Percentiles rank a stretch among this genome's conserved stretches.
phyloP scores from a whole-genome alignment of 2,113 vertebrate species.

The Myanophis thanlyinensis region DNA sequence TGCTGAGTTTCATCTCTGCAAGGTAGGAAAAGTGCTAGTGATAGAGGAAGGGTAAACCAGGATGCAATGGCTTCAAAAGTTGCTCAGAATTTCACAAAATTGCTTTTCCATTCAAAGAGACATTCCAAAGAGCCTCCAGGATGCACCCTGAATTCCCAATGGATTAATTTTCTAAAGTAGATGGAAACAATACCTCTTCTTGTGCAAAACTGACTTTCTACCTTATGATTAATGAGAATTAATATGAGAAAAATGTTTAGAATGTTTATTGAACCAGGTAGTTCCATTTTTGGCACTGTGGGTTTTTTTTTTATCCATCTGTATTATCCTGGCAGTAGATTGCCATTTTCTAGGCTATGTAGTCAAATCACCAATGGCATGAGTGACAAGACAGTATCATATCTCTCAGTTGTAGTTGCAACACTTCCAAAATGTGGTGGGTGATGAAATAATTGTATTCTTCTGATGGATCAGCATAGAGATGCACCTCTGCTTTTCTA shows the following conservation, averaged over 20 bases:
- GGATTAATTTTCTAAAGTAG: not conserved
- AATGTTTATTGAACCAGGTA: constrained; percentile 26
- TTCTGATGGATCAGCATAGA: constrained; percentile 29
- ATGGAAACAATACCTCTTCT: not conserved
- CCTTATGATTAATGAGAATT: constrained; percentile 43
- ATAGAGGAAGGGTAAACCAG: not conserved
- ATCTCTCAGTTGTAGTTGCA: constrained; percentile 15
- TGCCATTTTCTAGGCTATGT: constrained; percentile 30
- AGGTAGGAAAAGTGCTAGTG: not conserved
- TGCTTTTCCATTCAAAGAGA: not conserved
- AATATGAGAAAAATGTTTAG: constrained; percentile 29
- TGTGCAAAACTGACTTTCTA: constrained; percentile 27
- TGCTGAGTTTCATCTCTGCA: too few species aligned
- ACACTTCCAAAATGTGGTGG: constrained; percentile 22
- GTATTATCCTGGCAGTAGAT: constrained; percentile 11
- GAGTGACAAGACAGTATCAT: constrained; percentile 45
- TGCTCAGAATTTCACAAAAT: not conserved
- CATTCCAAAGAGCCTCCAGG: not conserved
- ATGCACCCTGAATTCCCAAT: not conserved
- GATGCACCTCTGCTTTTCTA: not conserved
- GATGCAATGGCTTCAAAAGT: not conserved
- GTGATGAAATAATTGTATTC: constrained; percentile 5
- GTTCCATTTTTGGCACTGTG: constrained; percentile 9
- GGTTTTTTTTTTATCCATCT: constrained; percentile 31
- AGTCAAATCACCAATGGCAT: constrained; percentile 41